These are phyloP conservation scores for Rhyzopertha dominica DNA, from an alignment of 1,140 invertebrate species.

Conservation along the genomic window DNA sequence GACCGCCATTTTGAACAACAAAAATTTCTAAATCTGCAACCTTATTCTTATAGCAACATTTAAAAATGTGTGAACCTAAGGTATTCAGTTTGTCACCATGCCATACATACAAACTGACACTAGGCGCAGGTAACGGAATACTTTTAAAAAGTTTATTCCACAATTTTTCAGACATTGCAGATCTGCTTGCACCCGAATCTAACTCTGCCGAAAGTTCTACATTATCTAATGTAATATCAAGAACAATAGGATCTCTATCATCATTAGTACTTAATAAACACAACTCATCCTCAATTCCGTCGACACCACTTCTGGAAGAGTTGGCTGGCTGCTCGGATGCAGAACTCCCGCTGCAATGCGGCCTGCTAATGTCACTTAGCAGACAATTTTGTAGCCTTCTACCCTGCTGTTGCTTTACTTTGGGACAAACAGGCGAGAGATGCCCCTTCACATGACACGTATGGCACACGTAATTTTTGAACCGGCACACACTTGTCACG, in stretches of 20 bases:
- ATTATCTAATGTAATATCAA: conserved; percentile 3
- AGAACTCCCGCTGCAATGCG: background rate
- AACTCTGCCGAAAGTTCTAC: conserved; percentile 1
- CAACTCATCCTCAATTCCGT: conserved; percentile 4
- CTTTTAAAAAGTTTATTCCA: conserved; percentile 3
- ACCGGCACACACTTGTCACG: background rate
- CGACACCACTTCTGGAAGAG: background rate
- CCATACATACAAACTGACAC: conserved; percentile 8
- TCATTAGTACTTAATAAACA: background rate
- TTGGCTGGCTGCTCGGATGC: conserved; percentile 1
- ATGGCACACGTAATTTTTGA: too few relatives aligned
- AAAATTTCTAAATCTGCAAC: conserved; percentile 4
- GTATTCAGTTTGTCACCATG: conserved; percentile 4
- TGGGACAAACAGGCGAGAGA: too few relatives aligned
- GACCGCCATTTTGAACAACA: conserved; percentile 5
- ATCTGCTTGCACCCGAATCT: conserved; percentile 7
- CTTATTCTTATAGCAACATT: conserved; percentile 2
- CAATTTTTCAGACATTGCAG: conserved; percentile 1
- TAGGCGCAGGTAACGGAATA: background rate
- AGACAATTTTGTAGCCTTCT: background rate
- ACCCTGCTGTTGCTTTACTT: background rate
- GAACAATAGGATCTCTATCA: conserved; percentile 3
- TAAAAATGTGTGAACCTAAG: conserved; percentile 4
- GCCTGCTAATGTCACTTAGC: background rate
- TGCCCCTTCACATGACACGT: too few relatives aligned